These are phyloP conservation scores for Lethenteron camtschaticum DNA, from an alignment of 2,113 vertebrate species.

Conservation along the genomic window DNA sequence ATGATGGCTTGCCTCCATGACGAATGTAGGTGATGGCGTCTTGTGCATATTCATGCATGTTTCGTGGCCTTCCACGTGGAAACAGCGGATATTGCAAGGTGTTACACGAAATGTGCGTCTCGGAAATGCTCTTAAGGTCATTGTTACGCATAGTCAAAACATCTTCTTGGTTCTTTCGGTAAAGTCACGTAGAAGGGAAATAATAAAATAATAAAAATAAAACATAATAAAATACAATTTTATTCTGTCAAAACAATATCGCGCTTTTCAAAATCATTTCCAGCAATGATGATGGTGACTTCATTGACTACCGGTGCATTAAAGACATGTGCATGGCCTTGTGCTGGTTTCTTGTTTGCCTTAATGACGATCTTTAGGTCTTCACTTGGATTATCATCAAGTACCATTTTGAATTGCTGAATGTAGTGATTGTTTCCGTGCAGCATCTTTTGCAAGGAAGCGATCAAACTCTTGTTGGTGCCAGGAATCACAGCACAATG, in stretches of 20 bases:
- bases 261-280: background rate
- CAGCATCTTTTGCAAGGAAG: background rate
- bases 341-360: background rate
- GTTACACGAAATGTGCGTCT: background rate
- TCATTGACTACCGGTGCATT: background rate
- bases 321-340: background rate
- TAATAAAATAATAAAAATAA: no score
- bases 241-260: background rate
- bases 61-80: background rate
- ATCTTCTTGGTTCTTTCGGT: background rate
- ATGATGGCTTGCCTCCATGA: background rate
- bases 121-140: background rate
- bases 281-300: background rate
- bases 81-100: background rate
- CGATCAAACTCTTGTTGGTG: background rate
- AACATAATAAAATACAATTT: no score
- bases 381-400: background rate
- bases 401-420: background rate
- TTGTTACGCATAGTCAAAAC: background rate
- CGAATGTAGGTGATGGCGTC: background rate
- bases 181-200: no score
- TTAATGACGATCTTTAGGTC: constrained; percentile 2
- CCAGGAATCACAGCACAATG: background rate
- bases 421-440: background rate
- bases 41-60: background rate